Evolutionary conservation across 2,888 invertebrate species (phyloP).

Genomic region (Nomada goodeniana): DNA sequence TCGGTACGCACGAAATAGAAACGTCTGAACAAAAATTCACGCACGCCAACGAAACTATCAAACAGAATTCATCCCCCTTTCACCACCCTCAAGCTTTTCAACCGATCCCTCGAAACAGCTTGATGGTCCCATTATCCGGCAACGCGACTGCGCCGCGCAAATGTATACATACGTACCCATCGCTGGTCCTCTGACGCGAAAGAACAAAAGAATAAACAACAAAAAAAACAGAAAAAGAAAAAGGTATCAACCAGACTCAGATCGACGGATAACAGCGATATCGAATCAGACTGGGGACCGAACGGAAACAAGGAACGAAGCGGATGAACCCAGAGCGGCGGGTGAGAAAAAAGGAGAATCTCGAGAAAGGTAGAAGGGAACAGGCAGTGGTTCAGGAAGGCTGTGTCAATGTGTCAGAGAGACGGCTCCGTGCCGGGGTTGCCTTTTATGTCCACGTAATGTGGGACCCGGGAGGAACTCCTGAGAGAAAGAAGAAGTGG

Average conservation of each 20-base stretch:
- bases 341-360: conserved; percentile 26
- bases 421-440: conserved; percentile 66
- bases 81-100: background rate
- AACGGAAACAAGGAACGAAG: conserved; percentile 49
- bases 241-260: conserved; percentile 4
- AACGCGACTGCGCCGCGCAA: background rate
- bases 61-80: background rate
- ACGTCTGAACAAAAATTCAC: no score
- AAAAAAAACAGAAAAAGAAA: conserved; percentile 3
- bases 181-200: background rate
- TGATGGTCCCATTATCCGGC: conserved; percentile 13
- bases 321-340: conserved; percentile 23
- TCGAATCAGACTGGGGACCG: conserved; percentile 24
- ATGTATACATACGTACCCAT: no score
- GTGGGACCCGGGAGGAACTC: conserved; percentile 64
- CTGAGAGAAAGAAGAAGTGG: conserved; percentile 38
- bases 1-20: no score
- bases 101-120: background rate
- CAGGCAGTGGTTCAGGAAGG: conserved; percentile 58
- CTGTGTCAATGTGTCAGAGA: conserved; percentile 77
- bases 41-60: no score
- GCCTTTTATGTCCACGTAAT: conserved; percentile 79
- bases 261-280: conserved; percentile 47
- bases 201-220: background rate
- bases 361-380: conserved; percentile 29